Base-by-base conservation (phyloP, 2,113 vertebrate genomes). In the Mesocricetus auratus region DNA sequence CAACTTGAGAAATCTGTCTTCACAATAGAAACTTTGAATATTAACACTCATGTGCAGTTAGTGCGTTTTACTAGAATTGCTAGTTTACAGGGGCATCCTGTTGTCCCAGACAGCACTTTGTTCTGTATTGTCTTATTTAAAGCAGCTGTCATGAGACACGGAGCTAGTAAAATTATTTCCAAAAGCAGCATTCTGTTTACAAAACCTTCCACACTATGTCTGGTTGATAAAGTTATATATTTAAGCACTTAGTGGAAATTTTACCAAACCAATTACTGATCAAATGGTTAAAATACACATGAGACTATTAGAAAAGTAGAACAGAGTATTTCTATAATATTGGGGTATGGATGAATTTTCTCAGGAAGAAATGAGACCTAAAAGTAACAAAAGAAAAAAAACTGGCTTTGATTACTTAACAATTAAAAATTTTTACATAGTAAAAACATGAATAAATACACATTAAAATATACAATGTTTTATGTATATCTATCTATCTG, bases 141-240 rank as follows among this genome's bases (percentile, higher is more conserved):
- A 87, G 47, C 10, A 93, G 5, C 31, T 64, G 13, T 53, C 26
- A 56, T 42, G 16, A 79, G 45, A 78, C 42, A 69, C 17, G 3
- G n/a, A 81, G 36, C 36, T 83, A 42, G 9, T 79, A 58, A 88
- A 56, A 85, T 90, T 60, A 95, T 83, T 89, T 93, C 39, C 24
- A 73, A 95, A 71, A 92, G 36, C 45, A 90, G 64, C 45, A 89
- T 93, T 96, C 79, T 86, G 39, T 75, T 91, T 87, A 89, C 7
- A 90, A 92, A 93, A 19, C 93, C 33, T 79, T 79, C 16, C n/a
- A 53, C 31, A 69, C 39, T 88, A 21, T 93, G 42, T 5, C 1
- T 58, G 71, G 12, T 62, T 85, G 58, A 71, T 86, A 53, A 97
- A 53, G 78, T 74, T 64, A 74, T 92, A 31, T 69, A 81, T 73